Evolutionary conservation across 2,113 vertebrate genomes (phyloP), one percentile per base, ranked within the genome.

Genomic region (Monopterus albus): DNA sequence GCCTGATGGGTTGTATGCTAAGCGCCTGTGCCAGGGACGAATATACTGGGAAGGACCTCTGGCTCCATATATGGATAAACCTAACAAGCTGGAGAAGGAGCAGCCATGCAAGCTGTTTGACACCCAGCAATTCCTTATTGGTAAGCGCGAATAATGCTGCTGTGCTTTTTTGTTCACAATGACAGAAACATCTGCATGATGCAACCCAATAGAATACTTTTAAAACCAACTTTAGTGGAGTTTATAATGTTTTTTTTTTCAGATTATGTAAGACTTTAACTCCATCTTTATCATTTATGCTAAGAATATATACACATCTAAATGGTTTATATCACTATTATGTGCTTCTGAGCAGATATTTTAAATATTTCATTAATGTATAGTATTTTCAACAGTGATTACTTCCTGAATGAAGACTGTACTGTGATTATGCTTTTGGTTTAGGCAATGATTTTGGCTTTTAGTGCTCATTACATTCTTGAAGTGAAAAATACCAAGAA

Each of bases 11-110:
- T 92, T 99, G 14, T 99, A 98, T 0, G 97, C 95, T n/a, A 97
- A 96, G 82, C 97, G 97, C 80, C 94, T 98, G 50, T 99, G 97
- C 78, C 97, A 97, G 75, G 95, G 96, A 75, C 89, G 95, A 36
- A 93, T 99, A 75, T 99, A 96, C 92, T 99, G 98, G 97, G 96
- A 98, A 0, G 97, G 97, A 36, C 97, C 98, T 2, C 89, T 97
- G 83, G 96, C 96, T 0, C 90, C 94, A 0, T 95, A 92, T 88
- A 88, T 83, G 2, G 98, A 98, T 81, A 92, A 95, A 36, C 96
- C 97, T 84, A 99, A 98, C 91, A 98, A 98, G 59, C 91, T 99
- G 91, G 98, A 98, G 90, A 92, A 98, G 79, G 97, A 98, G 67
- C 94, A 97, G 83, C 94, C 94, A 0, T 96, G 95, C 92, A 98